These are phyloP conservation scores for Buceros bicornis DNA, from an alignment of 2,797 vertebrate genomes.

Conservation along the genomic window DNA sequence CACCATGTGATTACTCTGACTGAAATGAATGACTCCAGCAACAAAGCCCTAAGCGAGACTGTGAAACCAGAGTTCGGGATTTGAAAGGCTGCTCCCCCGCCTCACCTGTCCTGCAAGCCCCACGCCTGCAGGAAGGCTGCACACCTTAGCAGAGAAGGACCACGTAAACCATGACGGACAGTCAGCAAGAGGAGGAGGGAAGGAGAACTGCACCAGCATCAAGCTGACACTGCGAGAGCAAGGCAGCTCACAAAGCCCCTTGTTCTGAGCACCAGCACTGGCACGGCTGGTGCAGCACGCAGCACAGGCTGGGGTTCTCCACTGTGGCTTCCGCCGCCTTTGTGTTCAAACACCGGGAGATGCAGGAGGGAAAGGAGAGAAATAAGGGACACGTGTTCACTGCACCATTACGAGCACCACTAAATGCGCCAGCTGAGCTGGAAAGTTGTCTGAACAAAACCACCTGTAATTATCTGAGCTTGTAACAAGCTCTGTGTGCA, in stretches of 20 bases:
- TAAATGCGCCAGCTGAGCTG: background rate
- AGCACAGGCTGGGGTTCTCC: background rate
- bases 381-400: too few relatives aligned
- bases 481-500: background rate
- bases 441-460: background rate
- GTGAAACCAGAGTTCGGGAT: background rate
- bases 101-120: background rate
- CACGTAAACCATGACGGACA: background rate
- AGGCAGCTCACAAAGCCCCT: background rate
- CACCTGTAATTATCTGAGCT: background rate
- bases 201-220: background rate
- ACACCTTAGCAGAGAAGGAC: background rate
- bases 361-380: background rate
- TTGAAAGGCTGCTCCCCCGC: background rate
- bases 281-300: background rate
- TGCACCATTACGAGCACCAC: background rate
- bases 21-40: background rate
- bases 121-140: background rate
- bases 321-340: background rate
- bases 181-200: background rate
- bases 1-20: background rate
- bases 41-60: background rate
- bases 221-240: background rate
- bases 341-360: background rate
- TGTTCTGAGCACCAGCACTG: accelerated